phyloP scores from a whole-genome alignment of 53 echinoderm and acorn worm genomes.

The Stichopus horrens region DNA sequence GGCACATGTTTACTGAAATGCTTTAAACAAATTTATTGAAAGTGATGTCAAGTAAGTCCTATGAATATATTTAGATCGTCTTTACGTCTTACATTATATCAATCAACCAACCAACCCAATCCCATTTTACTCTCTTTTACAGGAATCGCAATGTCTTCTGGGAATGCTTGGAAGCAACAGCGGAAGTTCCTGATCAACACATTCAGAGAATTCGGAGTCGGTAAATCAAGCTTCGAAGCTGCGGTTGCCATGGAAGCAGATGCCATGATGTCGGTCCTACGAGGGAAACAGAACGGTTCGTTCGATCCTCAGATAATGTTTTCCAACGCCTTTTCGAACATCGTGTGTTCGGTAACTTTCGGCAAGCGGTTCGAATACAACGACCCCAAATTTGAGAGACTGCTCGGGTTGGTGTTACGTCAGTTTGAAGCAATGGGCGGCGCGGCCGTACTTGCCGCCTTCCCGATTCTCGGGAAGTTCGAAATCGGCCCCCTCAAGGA shows the following conservation, averaged over 20 bases:
- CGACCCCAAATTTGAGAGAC: slow-evolving; percentile 37
- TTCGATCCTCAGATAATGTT: slow-evolving; percentile 45
- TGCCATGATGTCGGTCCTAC: slow-evolving; percentile 6
- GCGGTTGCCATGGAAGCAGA: slow-evolving; percentile 35
- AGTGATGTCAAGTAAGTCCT: neutral
- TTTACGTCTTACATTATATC: neutral
- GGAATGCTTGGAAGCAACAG: slow-evolving; percentile 30
- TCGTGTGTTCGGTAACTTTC: slow-evolving; percentile 39
- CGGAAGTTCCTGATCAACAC: slow-evolving; percentile 37
- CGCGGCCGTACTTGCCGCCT: slow-evolving; percentile 20
- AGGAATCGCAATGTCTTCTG: slow-evolving; percentile 43
- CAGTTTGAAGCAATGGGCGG: slow-evolving; percentile 37
- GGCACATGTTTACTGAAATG: neutral
- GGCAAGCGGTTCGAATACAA: slow-evolving; percentile 39
- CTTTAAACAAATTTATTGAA: neutral
- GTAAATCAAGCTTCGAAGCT: slow-evolving; percentile 45
- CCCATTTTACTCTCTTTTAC: neutral
- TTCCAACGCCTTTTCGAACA: slow-evolving; percentile 38
- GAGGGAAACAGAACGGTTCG: neutral
- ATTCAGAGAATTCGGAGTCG: slow-evolving; percentile 32
- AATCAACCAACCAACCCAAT: neutral
- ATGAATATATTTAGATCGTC: neutral
- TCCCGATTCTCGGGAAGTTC: slow-evolving; percentile 31
- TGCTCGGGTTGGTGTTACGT: slow-evolving; percentile 16
- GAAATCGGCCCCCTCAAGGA: slow-evolving; percentile 33